A percentile compares a stretch with the other conserved stretches of the same genome.
Evolutionary conservation across 1,140 invertebrate genomes (phyloP).

Genomic region (Apis dorsata): DNA sequence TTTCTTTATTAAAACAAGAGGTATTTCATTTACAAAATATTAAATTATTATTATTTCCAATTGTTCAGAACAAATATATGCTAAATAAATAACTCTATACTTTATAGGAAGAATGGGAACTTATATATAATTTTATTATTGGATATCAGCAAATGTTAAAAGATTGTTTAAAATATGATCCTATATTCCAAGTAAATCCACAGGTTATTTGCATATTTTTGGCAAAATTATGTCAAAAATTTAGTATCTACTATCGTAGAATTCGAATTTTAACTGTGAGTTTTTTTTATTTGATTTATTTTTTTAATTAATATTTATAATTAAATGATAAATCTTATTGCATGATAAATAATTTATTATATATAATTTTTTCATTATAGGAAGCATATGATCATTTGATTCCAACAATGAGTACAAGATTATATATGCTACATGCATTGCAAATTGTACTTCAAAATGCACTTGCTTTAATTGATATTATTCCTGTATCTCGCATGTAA

Average conservation of each 20-base stretch:
- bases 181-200: conserved; percentile 79
- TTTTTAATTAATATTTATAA: not conserved
- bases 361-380: conserved; percentile 72
- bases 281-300: conserved; percentile 44
- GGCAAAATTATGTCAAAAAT: conserved; percentile 82
- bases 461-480: conserved; percentile 83
- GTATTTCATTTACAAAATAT: conserved; percentile 73
- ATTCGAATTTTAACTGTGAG: conserved; percentile 84
- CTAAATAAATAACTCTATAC: conserved; percentile 1
- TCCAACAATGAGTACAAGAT: conserved; percentile 83
- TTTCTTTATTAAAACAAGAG: conserved; percentile 82
- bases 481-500: conserved; percentile 84
- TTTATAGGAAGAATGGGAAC: conserved; percentile 85
- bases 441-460: conserved; percentile 83
- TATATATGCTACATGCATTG: conserved; percentile 84
- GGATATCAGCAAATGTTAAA: conserved; percentile 82
- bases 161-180: conserved; percentile 78
- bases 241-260: conserved; percentile 87
- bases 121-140: conserved; percentile 84
- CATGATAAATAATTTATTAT: conserved; percentile 43
- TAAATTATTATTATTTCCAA: not conserved
- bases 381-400: conserved; percentile 83
- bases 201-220: conserved; percentile 85
- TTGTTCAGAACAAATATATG: not conserved
- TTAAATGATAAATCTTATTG: conserved; percentile 19